Evolutionary conservation across 2,888 invertebrate species (phyloP).

Genomic region (Cecidostiba fungosa): DNA sequence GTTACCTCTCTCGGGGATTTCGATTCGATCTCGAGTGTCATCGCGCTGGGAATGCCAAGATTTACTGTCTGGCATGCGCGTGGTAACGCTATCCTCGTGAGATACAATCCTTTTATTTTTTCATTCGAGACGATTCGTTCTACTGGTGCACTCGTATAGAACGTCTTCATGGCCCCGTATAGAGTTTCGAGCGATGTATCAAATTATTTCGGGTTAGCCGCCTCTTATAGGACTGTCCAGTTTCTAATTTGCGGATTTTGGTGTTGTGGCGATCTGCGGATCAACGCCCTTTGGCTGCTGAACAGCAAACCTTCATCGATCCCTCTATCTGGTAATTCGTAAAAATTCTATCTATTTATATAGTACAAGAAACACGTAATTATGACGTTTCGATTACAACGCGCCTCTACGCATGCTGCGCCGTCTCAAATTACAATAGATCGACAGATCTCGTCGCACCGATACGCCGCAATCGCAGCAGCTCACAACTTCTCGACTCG

Average conservation of each 20-base stretch:
- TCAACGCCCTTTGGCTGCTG: background rate
- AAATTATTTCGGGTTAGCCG: constrained; percentile 68
- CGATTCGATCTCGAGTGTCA: constrained; percentile 64
- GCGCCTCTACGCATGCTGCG: background rate
- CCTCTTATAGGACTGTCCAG: constrained; percentile 14
- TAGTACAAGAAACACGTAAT: background rate
- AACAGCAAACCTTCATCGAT: background rate
- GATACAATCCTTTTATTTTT: constrained; percentile 65
- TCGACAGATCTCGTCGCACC: too few species aligned
- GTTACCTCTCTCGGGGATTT: constrained; percentile 50
- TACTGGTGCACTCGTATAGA: constrained; percentile 66
- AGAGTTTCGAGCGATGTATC: constrained; percentile 69
- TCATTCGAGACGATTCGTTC: constrained; percentile 67
- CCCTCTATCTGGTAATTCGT: too few species aligned
- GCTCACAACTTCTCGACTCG: constrained; percentile 48
- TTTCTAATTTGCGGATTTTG: constrained; percentile 28
- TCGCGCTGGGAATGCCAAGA: constrained; percentile 59
- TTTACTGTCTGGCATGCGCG: constrained; percentile 59
- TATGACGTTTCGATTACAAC: background rate
- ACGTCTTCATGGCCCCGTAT: constrained; percentile 68
- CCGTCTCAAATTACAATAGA: constrained; percentile 25
- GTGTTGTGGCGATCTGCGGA: background rate
- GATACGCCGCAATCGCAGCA: constrained; percentile 16
- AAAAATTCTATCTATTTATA: too few species aligned
- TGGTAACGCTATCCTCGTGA: constrained; percentile 71